Percentiles rank a stretch among this genome's conserved stretches.
phyloP scores from a whole-genome alignment of 1,140 invertebrate species.

The Sweltsa coloradensis region DNA sequence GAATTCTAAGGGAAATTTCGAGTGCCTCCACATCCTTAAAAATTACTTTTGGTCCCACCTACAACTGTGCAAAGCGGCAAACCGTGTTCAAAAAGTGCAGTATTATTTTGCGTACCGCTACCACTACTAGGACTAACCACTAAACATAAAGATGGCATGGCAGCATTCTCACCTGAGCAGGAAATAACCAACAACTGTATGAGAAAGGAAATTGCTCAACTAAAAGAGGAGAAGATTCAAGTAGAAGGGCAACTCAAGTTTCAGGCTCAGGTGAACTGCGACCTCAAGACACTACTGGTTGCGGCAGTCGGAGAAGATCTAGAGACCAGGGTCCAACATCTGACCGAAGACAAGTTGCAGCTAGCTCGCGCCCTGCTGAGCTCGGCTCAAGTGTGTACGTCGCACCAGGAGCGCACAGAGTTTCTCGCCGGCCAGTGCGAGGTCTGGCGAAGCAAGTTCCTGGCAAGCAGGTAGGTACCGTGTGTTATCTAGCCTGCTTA shows the following conservation, averaged over 20 bases:
- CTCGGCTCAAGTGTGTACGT: constrained; percentile 69
- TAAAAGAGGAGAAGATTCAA: constrained; percentile 46
- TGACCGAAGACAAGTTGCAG: constrained; percentile 84
- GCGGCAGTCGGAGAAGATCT: constrained; percentile 90
- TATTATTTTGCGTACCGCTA: too few species aligned
- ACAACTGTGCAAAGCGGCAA: too few species aligned
- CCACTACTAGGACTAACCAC: too few species aligned
- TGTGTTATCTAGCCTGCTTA: not conserved
- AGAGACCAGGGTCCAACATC: constrained; percentile 70
- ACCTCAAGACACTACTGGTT: constrained; percentile 83
- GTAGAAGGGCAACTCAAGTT: constrained; percentile 59
- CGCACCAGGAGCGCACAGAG: constrained; percentile 85
- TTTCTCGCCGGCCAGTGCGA: constrained; percentile 86
- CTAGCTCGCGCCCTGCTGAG: constrained; percentile 71
- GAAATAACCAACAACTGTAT: too few species aligned
- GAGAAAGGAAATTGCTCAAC: too few species aligned
- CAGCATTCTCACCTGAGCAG: too few species aligned
- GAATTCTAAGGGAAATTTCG: too few species aligned
- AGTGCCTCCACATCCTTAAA: too few species aligned
- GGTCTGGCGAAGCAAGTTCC: constrained; percentile 90
- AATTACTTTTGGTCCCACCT: too few species aligned
- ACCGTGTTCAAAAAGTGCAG: too few species aligned
- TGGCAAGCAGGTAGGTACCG: constrained; percentile 64
- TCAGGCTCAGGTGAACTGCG: constrained; percentile 67
- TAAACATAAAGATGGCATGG: too few species aligned